A percentile compares a stretch with the other conserved stretches of the same genome.
Evolutionary conservation across 2,797 vertebrate species (phyloP).

Genomic region (Delichon dasypus): DNA sequence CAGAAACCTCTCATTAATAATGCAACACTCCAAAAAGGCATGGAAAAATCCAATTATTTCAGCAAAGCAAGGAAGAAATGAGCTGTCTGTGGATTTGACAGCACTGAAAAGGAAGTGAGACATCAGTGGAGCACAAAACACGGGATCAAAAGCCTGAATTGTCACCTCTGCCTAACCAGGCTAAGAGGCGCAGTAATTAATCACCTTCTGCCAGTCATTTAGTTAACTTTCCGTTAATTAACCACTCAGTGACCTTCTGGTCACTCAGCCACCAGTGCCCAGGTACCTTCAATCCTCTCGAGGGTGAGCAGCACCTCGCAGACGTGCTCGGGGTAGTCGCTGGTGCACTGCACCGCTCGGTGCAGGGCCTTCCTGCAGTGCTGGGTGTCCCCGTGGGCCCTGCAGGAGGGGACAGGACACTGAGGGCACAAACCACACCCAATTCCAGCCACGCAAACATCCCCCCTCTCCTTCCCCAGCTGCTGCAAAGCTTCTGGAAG

Average conservation of each 20-base stretch:
- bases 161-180: not conserved
- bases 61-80: not conserved
- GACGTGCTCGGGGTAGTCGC: constrained; percentile 96
- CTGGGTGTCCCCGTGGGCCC: constrained; percentile 87
- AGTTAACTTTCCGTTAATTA: not conserved
- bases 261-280: not conserved
- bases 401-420: constrained; percentile 12
- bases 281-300: constrained; percentile 91
- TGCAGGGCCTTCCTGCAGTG: constrained; percentile 96
- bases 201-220: not conserved
- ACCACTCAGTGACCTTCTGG: not conserved
- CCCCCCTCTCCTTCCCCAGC: not conserved
- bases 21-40: not conserved
- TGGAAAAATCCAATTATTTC: not conserved
- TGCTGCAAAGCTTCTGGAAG: not conserved
- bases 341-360: constrained; percentile 93
- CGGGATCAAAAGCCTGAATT: rapidly evolving
- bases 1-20: not conserved
- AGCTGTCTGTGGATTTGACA: not conserved
- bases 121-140: not conserved
- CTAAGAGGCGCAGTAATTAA: not conserved
- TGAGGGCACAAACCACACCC: not conserved
- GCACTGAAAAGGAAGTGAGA: not conserved
- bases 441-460: not conserved
- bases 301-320: constrained; percentile 94